Evolutionary conservation across 2,888 invertebrate species (phyloP).

Genomic region (Lysandra coridon): DNA sequence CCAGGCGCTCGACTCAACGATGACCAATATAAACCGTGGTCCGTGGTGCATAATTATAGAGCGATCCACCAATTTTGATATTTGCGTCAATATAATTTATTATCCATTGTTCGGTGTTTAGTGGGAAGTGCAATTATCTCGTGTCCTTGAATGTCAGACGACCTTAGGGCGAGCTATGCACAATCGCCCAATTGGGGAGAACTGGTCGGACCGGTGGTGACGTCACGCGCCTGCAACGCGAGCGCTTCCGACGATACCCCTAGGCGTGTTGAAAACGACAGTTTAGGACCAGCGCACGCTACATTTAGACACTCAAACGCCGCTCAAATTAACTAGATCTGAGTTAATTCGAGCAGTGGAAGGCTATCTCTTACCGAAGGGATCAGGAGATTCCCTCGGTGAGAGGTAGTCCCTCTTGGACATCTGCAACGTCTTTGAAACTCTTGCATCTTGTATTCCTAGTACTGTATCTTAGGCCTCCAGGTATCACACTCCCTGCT

Average conservation of each 20-base stretch:
- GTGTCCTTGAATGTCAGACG: conserved; percentile 71
- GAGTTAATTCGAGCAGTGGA: no score
- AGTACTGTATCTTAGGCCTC: no score
- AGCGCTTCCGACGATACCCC: conserved; percentile 57
- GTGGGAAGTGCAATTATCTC: conserved; percentile 53
- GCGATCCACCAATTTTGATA: conserved; percentile 14
- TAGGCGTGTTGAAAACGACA: conserved; percentile 47
- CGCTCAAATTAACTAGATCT: background rate
- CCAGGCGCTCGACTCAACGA: background rate
- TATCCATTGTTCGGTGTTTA: conserved; percentile 41
- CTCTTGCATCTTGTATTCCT: no score
- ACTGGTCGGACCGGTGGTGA: conserved; percentile 67
- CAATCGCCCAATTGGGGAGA: conserved; percentile 74
- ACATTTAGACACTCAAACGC: background rate
- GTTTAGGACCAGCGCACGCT: conserved; percentile 34
- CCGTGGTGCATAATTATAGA: background rate
- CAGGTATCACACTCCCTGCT: no score
- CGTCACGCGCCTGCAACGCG: conserved; percentile 63
- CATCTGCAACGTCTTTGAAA: no score
- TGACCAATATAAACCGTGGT: background rate
- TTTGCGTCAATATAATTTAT: conserved; percentile 36
- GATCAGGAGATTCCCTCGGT: no score
- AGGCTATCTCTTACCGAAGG: no score
- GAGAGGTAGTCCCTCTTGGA: no score
- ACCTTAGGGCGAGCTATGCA: conserved; percentile 77